Percentiles rank a stretch among this genome's conserved stretches.
These are phyloP conservation scores for Phacellophora camtschatica DNA, from an alignment of 30 jellyfish, hydroid and myxozoan genomes.

Conservation along the genomic window DNA sequence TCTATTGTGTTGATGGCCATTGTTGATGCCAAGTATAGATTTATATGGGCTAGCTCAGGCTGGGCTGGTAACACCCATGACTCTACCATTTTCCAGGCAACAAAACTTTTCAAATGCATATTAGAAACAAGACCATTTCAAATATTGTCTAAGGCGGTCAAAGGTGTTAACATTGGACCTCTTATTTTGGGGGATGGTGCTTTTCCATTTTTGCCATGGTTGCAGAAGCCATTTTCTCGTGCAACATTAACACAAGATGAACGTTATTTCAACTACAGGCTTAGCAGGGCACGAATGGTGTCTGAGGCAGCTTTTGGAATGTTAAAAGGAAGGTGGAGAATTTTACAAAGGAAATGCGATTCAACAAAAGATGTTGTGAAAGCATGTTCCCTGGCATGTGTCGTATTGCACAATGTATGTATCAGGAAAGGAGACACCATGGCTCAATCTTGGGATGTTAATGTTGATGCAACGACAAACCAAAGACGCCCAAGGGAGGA, in stretches of 20 bases:
- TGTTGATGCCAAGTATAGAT: slow-evolving; percentile 61
- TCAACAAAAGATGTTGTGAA: background rate
- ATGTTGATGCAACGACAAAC: background rate
- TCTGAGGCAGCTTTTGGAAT: slow-evolving; percentile 53
- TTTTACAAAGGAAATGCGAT: slow-evolving; percentile 45
- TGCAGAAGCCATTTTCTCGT: slow-evolving; percentile 33
- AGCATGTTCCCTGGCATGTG: background rate
- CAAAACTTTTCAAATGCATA: background rate
- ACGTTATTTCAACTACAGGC: slow-evolving; percentile 14
- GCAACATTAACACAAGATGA: slow-evolving; percentile 5
- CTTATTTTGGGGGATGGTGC: slow-evolving; percentile 56
- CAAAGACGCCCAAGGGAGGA: background rate
- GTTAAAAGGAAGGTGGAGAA: slow-evolving; percentile 32
- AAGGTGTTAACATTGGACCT: slow-evolving; percentile 15
- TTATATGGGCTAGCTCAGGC: slow-evolving; percentile 67
- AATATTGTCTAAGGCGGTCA: background rate
- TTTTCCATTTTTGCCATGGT: slow-evolving; percentile 23
- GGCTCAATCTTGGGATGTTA: background rate
- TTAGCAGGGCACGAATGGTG: slow-evolving; percentile 45
- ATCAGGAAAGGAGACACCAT: slow-evolving; percentile 28
- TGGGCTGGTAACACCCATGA: slow-evolving; percentile 65
- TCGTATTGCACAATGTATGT: slow-evolving; percentile 43
- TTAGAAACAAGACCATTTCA: background rate
- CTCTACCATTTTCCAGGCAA: slow-evolving; percentile 35
- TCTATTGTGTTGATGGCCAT: slow-evolving; percentile 33